Conservation (phyloP, 23 tunicate genomes). For the Aplidium turbinatum region DNA sequence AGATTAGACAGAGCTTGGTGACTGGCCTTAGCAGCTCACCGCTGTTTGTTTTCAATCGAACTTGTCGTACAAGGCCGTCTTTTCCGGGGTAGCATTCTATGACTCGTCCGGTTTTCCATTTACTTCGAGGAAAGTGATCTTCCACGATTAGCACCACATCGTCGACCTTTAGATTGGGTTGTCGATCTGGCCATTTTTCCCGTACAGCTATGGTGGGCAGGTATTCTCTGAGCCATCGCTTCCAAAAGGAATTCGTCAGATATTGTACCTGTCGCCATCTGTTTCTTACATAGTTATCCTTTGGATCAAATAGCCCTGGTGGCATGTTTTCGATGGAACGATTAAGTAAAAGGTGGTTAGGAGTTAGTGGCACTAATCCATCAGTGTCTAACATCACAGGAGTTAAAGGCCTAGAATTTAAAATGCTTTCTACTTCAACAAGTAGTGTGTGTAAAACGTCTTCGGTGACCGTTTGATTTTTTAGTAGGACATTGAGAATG, state of each 20-base stretch:
- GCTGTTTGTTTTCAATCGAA: slow-evolving; percentile 1
- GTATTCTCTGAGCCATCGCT: too few species aligned
- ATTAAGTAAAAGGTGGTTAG: slow-evolving; percentile 10
- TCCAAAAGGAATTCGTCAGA: too few species aligned
- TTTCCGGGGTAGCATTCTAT: slow-evolving; percentile 1
- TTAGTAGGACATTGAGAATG: slow-evolving; percentile 1
- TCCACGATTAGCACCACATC: slow-evolving; percentile 24
- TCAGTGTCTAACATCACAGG: neutral
- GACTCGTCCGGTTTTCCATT: slow-evolving; percentile 19
- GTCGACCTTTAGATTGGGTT: neutral
- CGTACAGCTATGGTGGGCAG: too few species aligned
- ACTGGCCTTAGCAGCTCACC: neutral
- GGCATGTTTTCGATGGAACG: too few species aligned
- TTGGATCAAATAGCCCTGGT: too few species aligned
- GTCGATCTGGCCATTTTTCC: slow-evolving; percentile 26
- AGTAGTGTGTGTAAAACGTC: slow-evolving; percentile 12
- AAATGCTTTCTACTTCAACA: slow-evolving; percentile 17
- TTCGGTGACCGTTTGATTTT: slow-evolving; percentile 3
- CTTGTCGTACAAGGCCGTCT: slow-evolving; percentile 26
- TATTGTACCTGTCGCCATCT: too few species aligned
- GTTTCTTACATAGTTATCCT: too few species aligned
- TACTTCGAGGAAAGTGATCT: slow-evolving; percentile 11
- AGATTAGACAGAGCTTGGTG: slow-evolving; percentile 7
- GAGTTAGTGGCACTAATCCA: slow-evolving; percentile 6
- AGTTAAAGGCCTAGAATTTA: slow-evolving; percentile 36